These are phyloP conservation scores for Hypanus sabinus DNA, from an alignment of 2,113 vertebrate genomes.

Conservation along the genomic window DNA sequence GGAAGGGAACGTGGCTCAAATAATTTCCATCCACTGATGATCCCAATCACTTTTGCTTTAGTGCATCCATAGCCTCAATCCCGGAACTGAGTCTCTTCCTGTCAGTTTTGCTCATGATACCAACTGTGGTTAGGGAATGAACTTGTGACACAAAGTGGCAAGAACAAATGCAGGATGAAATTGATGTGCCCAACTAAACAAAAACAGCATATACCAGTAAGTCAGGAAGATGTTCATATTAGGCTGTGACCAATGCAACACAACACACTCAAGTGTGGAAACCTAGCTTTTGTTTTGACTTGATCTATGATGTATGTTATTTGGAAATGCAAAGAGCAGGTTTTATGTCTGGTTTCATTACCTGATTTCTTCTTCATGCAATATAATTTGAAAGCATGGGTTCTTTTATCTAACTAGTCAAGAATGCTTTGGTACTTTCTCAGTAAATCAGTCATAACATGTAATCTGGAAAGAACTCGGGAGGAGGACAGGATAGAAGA, in stretches of 20 bases:
- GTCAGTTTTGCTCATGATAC: background rate
- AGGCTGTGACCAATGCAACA: background rate
- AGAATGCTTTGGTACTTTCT: background rate
- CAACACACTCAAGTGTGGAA: background rate
- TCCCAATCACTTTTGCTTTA: background rate
- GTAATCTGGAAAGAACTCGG: background rate
- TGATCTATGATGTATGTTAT: background rate
- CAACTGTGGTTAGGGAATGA: background rate
- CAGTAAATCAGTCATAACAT: background rate
- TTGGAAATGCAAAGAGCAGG: background rate
- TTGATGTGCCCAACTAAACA: background rate
- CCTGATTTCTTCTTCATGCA: too few species aligned
- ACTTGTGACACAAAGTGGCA: background rate
- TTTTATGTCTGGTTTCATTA: too few species aligned
- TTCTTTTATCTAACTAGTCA: background rate
- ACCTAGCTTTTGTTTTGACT: background rate
- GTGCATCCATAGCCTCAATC: background rate
- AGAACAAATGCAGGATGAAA: background rate
- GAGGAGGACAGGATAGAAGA: background rate
- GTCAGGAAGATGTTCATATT: background rate
- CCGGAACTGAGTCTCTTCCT: background rate
- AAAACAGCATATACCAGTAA: background rate
- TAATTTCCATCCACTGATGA: background rate
- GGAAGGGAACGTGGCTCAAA: background rate
- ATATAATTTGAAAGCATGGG: background rate